These are phyloP conservation scores for Thera obeliscata DNA, from an alignment of 2,888 invertebrate species.

Conservation along the genomic window DNA sequence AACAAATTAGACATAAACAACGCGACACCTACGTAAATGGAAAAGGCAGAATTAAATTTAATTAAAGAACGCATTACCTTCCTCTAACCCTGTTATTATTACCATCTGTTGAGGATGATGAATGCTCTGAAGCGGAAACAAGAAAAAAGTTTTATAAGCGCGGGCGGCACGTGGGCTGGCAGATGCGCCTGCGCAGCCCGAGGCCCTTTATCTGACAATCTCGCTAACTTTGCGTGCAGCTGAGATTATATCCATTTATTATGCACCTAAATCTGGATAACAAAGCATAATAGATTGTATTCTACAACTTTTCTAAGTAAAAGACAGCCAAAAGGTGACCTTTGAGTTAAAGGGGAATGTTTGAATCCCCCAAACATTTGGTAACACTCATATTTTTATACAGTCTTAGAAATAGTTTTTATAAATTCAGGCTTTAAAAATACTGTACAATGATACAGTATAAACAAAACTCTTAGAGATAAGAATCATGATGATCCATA, in stretches of 20 bases:
- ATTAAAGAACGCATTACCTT: slow-evolving; percentile 71
- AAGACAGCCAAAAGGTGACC: slow-evolving; percentile 11
- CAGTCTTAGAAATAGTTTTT: too few relatives aligned
- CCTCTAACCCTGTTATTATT: slow-evolving; percentile 70
- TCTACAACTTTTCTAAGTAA: slow-evolving; percentile 38
- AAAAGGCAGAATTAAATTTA: slow-evolving; percentile 66
- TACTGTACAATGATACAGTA: too few relatives aligned
- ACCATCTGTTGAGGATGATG: slow-evolving; percentile 78
- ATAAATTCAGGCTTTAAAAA: too few relatives aligned
- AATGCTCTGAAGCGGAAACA: slow-evolving; percentile 70
- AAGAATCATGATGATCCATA: too few relatives aligned
- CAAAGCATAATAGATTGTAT: slow-evolving; percentile 45
- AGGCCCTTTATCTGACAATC: slow-evolving; percentile 70
- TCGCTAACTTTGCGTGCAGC: slow-evolving; percentile 63
- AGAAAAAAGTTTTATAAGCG: slow-evolving; percentile 65
- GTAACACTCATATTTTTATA: neutral
- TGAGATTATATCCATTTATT: slow-evolving; percentile 71
- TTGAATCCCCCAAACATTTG: neutral
- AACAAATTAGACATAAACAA: slow-evolving; percentile 48
- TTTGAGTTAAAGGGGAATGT: neutral
- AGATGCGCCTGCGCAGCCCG: slow-evolving; percentile 76
- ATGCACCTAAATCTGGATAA: slow-evolving; percentile 59
- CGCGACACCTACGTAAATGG: slow-evolving; percentile 56
- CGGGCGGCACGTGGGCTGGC: slow-evolving; percentile 80
- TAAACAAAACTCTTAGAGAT: too few relatives aligned